These are phyloP conservation scores for Sebastes paucispinis DNA, from an alignment of 2,797 vertebrate species.

Conservation along the genomic window DNA sequence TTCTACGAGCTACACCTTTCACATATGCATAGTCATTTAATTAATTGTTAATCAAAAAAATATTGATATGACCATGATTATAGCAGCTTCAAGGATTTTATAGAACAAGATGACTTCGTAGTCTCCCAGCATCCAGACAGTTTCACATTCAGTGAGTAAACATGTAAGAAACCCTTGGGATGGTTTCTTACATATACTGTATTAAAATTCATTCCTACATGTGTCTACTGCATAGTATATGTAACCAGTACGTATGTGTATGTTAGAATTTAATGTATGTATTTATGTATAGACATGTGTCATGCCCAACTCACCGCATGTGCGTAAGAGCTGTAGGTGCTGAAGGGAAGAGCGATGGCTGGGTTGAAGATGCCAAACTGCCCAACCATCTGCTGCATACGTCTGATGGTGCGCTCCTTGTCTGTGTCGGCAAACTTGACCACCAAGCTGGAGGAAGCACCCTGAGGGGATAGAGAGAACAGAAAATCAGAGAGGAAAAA, in stretches of 20 bases:
- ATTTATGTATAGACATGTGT: neutral
- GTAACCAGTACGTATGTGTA: neutral
- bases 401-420: conserved; percentile 96
- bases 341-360: conserved; percentile 95
- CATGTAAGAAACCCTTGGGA: neutral
- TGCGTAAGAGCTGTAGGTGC: conserved; percentile 97
- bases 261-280: neutral
- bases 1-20: neutral
- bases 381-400: conserved; percentile 99
- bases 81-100: neutral
- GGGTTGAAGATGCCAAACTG: conserved; percentile 98
- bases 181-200: neutral
- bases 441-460: conserved; percentile 98
- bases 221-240: neutral
- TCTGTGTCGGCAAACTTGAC: conserved; percentile 99
- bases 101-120: neutral
- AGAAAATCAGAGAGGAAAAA: conserved; percentile 49
- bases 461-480: conserved; percentile 80
- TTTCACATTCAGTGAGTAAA: neutral
- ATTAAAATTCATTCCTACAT: neutral
- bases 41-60: neutral
- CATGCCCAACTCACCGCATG: conserved; percentile 91
- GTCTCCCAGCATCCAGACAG: neutral
- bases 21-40: neutral
- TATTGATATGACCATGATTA: neutral